Conservation (phyloP, 2,888 invertebrate species). For the Acronicta aceris region DNA sequence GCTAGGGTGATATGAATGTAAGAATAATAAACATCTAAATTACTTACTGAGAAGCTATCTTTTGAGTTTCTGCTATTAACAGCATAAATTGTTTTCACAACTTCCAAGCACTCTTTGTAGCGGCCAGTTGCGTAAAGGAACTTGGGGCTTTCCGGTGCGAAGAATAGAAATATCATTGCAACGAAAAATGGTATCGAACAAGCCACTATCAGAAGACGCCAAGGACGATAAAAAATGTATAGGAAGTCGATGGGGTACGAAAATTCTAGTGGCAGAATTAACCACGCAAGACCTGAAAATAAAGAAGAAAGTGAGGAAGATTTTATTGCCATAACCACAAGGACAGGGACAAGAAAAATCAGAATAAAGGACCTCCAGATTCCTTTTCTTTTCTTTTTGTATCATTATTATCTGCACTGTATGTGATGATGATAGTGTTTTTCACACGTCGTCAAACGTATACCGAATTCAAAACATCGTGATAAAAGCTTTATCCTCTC, state of each 20-base stretch:
- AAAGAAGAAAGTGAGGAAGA: neutral
- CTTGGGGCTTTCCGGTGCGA: constrained; percentile 94
- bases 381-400: too few species aligned
- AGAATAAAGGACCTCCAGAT: too few species aligned
- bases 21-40: neutral
- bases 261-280: constrained; percentile 90
- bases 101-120: constrained; percentile 88
- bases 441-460: too few species aligned
- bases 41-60: constrained; percentile 75
- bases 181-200: constrained; percentile 91
- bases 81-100: constrained; percentile 76
- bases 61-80: constrained; percentile 68
- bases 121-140: constrained; percentile 91
- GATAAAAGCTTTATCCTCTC: too few species aligned
- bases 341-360: too few species aligned
- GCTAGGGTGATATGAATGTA: too few species aligned
- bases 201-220: constrained; percentile 92
- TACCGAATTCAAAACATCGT: too few species aligned
- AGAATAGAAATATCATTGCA: constrained; percentile 88
- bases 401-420: too few species aligned
- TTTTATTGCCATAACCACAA: too few species aligned
- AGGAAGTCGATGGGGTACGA: constrained; percentile 79
- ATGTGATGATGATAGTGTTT: too few species aligned
- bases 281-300: constrained; percentile 91
- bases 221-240: constrained; percentile 90